phyloP scores from a whole-genome alignment of 2,888 invertebrate genomes.

The Clusia tigrina region DNA sequence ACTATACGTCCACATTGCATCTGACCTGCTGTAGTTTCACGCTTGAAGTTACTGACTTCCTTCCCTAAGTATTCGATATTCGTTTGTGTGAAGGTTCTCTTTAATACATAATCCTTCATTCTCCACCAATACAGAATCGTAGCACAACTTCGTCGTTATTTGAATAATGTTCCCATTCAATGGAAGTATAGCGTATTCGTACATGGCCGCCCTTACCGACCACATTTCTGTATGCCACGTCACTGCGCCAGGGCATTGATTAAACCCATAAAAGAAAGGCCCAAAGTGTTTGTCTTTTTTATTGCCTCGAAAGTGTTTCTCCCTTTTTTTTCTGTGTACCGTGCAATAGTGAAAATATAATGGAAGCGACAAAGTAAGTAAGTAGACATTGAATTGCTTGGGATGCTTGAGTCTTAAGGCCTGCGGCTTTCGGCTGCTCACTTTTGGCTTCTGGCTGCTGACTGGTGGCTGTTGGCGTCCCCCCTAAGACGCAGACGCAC shows the following conservation, averaged over 20 bases:
- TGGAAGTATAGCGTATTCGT: too few relatives aligned
- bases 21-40: too few relatives aligned
- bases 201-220: too few relatives aligned
- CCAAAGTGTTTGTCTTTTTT: constrained; percentile 7
- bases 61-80: too few relatives aligned
- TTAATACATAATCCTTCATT: too few relatives aligned
- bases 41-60: too few relatives aligned
- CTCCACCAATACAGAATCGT: neutral
- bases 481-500: neutral
- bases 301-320: constrained; percentile 6
- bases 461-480: neutral
- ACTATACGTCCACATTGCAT: too few relatives aligned
- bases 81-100: too few relatives aligned
- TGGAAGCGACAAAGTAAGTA: neutral
- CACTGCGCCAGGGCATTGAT: neutral
- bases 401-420: neutral
- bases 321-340: neutral
- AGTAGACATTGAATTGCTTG: neutral
- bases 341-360: neutral
- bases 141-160: neutral
- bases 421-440: neutral
- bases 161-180: too few relatives aligned
- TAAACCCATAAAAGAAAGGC: constrained; percentile 9
- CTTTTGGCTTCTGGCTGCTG: neutral
- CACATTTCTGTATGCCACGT: neutral